phyloP scores from a whole-genome alignment of 2,113 vertebrate species.

The Syngnathus typhle region DNA sequence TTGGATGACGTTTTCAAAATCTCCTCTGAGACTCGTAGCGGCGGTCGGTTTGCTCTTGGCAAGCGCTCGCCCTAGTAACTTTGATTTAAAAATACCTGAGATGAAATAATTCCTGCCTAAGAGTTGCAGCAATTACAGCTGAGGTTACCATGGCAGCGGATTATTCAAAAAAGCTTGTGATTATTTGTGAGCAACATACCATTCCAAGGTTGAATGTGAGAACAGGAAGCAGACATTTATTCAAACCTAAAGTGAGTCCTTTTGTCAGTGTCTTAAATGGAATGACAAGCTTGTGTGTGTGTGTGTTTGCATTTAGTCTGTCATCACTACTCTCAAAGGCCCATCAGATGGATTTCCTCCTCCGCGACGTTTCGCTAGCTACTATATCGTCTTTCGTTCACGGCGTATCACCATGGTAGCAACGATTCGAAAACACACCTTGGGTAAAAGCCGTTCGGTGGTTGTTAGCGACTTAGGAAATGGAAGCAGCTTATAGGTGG shows the following conservation, averaged over 20 bases:
- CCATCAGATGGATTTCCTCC: conserved; percentile 57
- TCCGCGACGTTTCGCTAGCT: conserved; percentile 30
- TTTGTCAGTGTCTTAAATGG: conserved; percentile 29
- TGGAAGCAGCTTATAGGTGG: conserved; percentile 39
- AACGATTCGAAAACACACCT: conserved; percentile 23
- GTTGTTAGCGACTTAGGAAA: conserved; percentile 56
- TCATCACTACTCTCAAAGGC: conserved; percentile 55
- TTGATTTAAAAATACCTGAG: conserved; percentile 7
- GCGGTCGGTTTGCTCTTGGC: conserved; percentile 4
- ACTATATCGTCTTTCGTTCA: conserved; percentile 47
- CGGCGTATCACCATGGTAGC: conserved; percentile 37
- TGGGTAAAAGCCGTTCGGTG: conserved; percentile 25
- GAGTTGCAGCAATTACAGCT: not conserved
- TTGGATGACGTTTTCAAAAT: conserved; percentile 3
- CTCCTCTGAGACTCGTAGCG: conserved; percentile 11
- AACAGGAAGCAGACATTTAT: conserved; percentile 14
- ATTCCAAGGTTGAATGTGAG: conserved; percentile 35
- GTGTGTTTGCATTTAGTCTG: conserved; percentile 39
- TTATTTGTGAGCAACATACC: conserved; percentile 28
- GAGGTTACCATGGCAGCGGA: conserved; percentile 29
- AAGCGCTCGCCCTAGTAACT: not conserved
- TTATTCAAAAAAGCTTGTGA: conserved; percentile 11
- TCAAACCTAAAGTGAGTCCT: conserved; percentile 24
- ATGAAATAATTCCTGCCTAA: not conserved
- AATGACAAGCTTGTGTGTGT: conserved; percentile 20